Base-by-base conservation (phyloP, 2,888 invertebrate species). In the Actias luna region DNA sequence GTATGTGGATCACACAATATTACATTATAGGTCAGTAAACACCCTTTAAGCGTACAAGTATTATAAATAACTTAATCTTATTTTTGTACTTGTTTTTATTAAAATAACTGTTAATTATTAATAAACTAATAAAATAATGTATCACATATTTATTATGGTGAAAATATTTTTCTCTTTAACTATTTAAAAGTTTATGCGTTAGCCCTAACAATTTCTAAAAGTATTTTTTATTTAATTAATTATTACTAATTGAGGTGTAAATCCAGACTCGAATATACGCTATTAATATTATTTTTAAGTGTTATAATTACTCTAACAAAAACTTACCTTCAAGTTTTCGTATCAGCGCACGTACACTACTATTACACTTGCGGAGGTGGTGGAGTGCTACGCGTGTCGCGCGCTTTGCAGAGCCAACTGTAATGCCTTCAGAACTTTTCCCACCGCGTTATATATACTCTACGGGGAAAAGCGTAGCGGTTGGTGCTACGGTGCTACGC, bases 301-400 rank as follows among this genome's bases (percentile, higher is more conserved):
- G 27, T 42, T 42, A 12, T 22, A 31, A 10, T 58, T 42, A 25
- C 16, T 14, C 27, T 16, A 42, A 58, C 36, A 59, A 35, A 66
- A 75, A 88, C 90, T 89, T 82, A 89, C 90, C 89, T 87, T 72
- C 64, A 77, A 84, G 73, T 83, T 80, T 67, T 73, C 76, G 80
- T 74, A 81, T 79, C 69, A 72, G 69, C 70, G 77, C 82, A 70
- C 67, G 72, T 73, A 65, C 74, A 77, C 73, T 70, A 77, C 73
- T 68, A 65, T 73, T 69, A 65, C 80, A 84, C 81, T 74, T 71
- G 64, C 64, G 22, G 8, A 8, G 46, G 18, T 25, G 71, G 64
- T 63, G 67, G 69, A 69, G 67, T 61, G 65, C 72, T 67, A 78
- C 84, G 81, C 88, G 86, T 80, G 76, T 70, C 72, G 67, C 85